Percentiles rank a stretch among this genome's conserved stretches.
Conservation (phyloP, 2,888 invertebrate species). For the Galerucella nymphaeae region DNA sequence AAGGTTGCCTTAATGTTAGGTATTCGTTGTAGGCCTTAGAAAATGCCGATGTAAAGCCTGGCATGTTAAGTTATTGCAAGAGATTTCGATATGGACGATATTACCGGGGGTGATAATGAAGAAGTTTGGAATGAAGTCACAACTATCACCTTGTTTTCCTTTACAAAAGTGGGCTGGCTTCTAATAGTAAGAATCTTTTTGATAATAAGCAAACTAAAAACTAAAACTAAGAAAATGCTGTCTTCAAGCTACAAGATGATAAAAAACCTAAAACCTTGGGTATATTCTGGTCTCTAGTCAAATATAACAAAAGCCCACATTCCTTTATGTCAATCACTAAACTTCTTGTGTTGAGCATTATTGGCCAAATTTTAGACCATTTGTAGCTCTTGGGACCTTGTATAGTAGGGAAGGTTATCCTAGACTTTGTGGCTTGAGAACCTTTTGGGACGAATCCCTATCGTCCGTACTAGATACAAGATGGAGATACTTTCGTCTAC, state of each 20-base stretch:
- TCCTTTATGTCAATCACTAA: not conserved
- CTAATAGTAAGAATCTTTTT: too few relatives aligned
- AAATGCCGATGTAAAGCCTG: too few relatives aligned
- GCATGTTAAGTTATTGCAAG: too few relatives aligned
- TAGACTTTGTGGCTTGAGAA: slow-evolving; percentile 7
- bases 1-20: too few relatives aligned
- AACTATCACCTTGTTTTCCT: too few relatives aligned
- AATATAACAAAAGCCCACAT: not conserved
- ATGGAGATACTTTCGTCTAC: slow-evolving; percentile 27
- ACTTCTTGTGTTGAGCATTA: not conserved
- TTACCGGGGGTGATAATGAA: too few relatives aligned
- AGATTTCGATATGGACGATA: too few relatives aligned
- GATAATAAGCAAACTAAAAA: too few relatives aligned
- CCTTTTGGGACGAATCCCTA: not conserved
- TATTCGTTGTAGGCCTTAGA: too few relatives aligned
- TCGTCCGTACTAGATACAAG: slow-evolving; percentile 20
- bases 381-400: slow-evolving; percentile 41
- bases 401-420: slow-evolving; percentile 41
- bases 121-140: too few relatives aligned
- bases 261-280: not conserved
- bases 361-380: slow-evolving; percentile 44
- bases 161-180: too few relatives aligned
- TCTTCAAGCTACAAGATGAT: not conserved
- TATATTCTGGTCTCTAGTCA: not conserved
- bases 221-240: too few relatives aligned